Evolutionary conservation across 2,797 vertebrate species (phyloP), one percentile per base, ranked within the genome.

Genomic region (Lutjanus argentimaculatus): DNA sequence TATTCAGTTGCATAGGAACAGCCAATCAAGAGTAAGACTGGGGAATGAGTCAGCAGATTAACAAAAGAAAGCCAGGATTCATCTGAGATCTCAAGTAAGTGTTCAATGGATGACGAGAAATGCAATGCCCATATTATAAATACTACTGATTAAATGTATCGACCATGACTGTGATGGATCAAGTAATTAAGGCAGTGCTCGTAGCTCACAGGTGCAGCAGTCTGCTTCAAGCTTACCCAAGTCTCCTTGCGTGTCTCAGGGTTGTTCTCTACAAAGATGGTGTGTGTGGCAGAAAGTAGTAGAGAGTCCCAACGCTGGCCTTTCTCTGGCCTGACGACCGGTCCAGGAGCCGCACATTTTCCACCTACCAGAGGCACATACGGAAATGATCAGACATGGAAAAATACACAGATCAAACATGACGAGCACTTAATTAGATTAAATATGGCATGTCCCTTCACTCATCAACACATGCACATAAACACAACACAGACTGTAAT

Each of bases 221-320:
- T 14, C 48, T 49, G 19, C 4, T 14, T 81, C 71, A 69, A 71
- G 22, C 76, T 88, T 96, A 99, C 98, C 98, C 98, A 99, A 0
- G 97, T 99, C 95, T 99, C 98, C 87, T 97, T 99, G 79, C 97
- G 97, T 13, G 96, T 91, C 80, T 99, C 97, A 0, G 97, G 95
- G 71, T 95, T 92, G 87, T 96, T 97, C 89, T 99, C 98, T 40
- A 99, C 97, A 66, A 99, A 99, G 93, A 99, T 99, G 87, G 97
- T 95, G 77, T 99, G 98, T 1, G 97, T 99, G 45, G 98, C 97
- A 0, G 97, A 99, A 43, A 99, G 93, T n/a, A n/a, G 93, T 99
- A 99, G 36, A 99, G 90, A 14, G 98, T 99, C 67, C 98, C 98
- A 5, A 95, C 63, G 0, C 85, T 82, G 75, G 96, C 92, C 89